Conservation (phyloP, 2,113 vertebrate genomes). For the Oceanodroma tethys region DNA sequence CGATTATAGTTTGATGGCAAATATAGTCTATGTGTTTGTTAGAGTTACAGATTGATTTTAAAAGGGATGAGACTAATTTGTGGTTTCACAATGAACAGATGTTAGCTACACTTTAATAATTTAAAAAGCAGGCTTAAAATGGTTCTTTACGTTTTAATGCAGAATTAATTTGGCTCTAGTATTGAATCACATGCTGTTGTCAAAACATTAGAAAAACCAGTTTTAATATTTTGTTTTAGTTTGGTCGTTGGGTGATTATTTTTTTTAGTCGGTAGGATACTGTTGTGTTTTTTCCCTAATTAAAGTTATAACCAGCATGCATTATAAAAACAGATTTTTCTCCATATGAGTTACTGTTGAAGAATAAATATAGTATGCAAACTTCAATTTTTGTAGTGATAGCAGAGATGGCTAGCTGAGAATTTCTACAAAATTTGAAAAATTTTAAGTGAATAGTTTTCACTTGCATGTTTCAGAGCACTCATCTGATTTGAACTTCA, state of each 20-base stretch:
- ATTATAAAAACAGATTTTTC: background rate
- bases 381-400: background rate
- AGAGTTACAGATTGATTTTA: slow-evolving; percentile 18
- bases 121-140: slow-evolving; percentile 15
- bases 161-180: background rate
- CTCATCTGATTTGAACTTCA: background rate
- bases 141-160: background rate
- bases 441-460: background rate
- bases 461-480: background rate
- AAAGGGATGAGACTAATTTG: background rate
- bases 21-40: background rate
- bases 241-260: background rate
- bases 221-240: background rate
- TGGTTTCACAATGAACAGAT: slow-evolving; percentile 6
- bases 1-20: slow-evolving; percentile 31
- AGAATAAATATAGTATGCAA: background rate
- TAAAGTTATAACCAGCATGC: background rate
- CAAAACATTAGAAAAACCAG: background rate
- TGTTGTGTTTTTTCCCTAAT: background rate
- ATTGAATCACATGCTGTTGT: background rate
- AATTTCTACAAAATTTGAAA: background rate
- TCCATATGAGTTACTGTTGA: background rate
- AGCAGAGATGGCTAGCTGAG: background rate
- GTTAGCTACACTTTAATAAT: slow-evolving; percentile 23
- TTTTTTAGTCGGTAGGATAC: background rate